Conservation (phyloP, 1,140 invertebrate genomes). For the Trypoxylus dichotomus region DNA sequence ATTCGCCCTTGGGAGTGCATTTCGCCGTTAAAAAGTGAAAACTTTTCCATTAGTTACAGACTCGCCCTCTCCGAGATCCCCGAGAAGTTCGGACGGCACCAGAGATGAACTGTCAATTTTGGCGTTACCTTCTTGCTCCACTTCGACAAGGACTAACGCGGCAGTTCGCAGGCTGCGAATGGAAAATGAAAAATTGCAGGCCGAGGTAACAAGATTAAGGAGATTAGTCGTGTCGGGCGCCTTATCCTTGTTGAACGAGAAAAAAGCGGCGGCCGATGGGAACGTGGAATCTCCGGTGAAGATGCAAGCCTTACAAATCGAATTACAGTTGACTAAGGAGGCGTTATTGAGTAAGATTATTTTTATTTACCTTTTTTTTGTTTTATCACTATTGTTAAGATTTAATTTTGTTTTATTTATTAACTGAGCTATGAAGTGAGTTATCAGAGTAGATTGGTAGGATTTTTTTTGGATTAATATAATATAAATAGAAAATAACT, state of each 20-base stretch:
- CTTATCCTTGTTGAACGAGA: conserved; percentile 43
- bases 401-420: too few species aligned
- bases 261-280: conserved; percentile 37
- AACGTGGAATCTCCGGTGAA: conserved; percentile 37
- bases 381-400: neutral
- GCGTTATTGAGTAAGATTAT: conserved; percentile 51
- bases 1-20: too few species aligned
- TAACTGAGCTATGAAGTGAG: too few species aligned
- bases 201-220: conserved; percentile 65
- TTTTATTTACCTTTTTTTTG: neutral
- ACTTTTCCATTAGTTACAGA: conserved; percentile 35
- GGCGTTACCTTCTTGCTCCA: conserved; percentile 43
- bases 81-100: conserved; percentile 46
- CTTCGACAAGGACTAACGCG: conserved; percentile 47
- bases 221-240: conserved; percentile 56
- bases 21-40: too few species aligned
- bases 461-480: too few species aligned
- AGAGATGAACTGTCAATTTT: conserved; percentile 44
- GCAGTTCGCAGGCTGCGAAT: conserved; percentile 60
- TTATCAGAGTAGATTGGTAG: too few species aligned
- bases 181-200: conserved; percentile 69
- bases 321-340: conserved; percentile 62
- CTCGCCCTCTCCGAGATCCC: conserved; percentile 47
- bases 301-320: conserved; percentile 58
- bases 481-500: too few species aligned